phyloP scores from a whole-genome alignment of 2,888 invertebrate genomes.

The Peribatodes rhomboidaria region DNA sequence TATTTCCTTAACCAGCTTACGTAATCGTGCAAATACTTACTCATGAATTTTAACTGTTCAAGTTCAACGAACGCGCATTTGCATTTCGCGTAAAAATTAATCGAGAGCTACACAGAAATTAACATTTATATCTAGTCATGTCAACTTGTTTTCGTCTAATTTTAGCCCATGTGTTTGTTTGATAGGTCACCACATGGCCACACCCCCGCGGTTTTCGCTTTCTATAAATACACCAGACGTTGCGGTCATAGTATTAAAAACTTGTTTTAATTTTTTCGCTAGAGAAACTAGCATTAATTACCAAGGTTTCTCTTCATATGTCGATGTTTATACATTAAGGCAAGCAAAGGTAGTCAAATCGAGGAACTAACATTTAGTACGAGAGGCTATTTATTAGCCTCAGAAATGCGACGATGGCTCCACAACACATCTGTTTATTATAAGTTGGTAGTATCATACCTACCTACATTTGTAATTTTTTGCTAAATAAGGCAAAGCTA shows the following conservation, averaged over 20 bases:
- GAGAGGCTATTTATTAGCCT: background rate
- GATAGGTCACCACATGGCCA: slow-evolving; percentile 8
- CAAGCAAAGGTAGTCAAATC: background rate
- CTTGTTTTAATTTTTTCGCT: slow-evolving; percentile 2
- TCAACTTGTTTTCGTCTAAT: slow-evolving; percentile 19
- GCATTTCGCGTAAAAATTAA: background rate
- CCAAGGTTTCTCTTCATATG: background rate
- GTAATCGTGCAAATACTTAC: background rate
- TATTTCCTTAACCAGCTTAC: background rate
- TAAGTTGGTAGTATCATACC: no score
- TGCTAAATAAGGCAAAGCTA: background rate
- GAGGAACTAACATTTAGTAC: background rate
- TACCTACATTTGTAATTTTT: background rate
- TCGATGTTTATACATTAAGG: background rate
- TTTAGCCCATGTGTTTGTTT: slow-evolving; percentile 18
- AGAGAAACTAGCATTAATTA: background rate
- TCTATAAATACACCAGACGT: slow-evolving; percentile 11
- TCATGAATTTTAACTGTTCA: background rate
- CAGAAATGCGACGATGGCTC: background rate
- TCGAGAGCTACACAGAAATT: background rate
- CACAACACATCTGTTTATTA: no score
- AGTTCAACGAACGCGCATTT: slow-evolving; percentile 14
- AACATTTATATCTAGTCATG: background rate
- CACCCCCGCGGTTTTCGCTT: slow-evolving; percentile 6
- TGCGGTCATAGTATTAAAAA: background rate